Base-by-base conservation (phyloP, 2,797 vertebrate species). In the Alauda arvensis region DNA sequence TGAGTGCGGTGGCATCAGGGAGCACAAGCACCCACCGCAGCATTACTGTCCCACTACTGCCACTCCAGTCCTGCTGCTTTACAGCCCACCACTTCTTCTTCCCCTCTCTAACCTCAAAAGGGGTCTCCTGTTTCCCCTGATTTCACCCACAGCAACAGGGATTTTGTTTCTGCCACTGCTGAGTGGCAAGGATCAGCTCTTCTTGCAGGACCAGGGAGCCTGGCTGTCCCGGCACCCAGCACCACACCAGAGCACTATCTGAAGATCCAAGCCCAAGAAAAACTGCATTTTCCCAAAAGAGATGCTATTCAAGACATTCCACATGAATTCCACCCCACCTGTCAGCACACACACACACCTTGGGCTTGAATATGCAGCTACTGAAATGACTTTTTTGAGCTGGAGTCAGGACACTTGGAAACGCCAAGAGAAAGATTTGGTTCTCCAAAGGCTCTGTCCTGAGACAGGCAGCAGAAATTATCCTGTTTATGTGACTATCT, bases 1-100 rank as follows among this genome's bases (percentile, higher is more conserved):
- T 8, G 33, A 28, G 59, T 0, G 29, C 14, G 46, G 33, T 5
- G 4, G 14, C 24, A 6, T 2, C 19, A 10, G 0, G 31, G 48
- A 19, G 33, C 62, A 7, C 0, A 3, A 52, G 78, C 74, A 51
- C 10, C n/a, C 29, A 17, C 11, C n/a, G 14, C 29, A 42, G 84
- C 56, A n/a, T 2, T 3, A 0, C 72, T 77, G 37, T 28, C 2
- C 3, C 33, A 11, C 39, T 9, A 39, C 9, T 40, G 74, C 74
- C 65, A 3, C 83, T 9, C 20, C 74, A 39, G 18, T 29, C 80
- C 79, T 43, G 57, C 67, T 18, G 31, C 46, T 52, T 56, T 34
- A 10, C 39, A 51, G 70, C 42, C 59, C 63, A 29, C 45, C 31
- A 3, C 61, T 18, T 34, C 43, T 31, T 9, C 65, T 57, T n/a